Percentiles rank a stretch among this genome's conserved stretches.
These are phyloP conservation scores for Rynchops niger DNA, from an alignment of 2,113 vertebrate genomes.

Conservation along the genomic window DNA sequence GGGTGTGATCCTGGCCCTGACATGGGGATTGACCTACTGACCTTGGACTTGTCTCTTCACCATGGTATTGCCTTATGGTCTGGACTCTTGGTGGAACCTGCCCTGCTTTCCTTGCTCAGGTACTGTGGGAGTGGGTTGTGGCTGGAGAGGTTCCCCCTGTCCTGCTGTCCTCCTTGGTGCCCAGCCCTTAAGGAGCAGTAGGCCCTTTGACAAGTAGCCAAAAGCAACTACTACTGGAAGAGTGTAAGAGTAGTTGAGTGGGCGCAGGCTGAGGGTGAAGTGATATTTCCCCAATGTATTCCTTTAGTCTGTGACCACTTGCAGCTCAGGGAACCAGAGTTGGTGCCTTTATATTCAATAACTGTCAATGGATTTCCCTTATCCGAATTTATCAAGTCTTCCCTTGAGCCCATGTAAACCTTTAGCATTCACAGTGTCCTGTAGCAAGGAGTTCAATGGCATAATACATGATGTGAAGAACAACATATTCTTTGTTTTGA, in stretches of 20 bases:
- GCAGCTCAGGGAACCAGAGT: neutral
- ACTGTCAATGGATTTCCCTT: neutral
- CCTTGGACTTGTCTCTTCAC: neutral
- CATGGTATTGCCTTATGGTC: neutral
- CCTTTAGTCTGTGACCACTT: neutral
- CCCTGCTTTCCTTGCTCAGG: neutral
- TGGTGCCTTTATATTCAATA: neutral
- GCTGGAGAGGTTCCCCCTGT: neutral
- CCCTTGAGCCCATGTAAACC: neutral
- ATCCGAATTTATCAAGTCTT: neutral
- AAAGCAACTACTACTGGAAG: neutral
- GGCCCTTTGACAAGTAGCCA: neutral
- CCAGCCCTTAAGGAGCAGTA: neutral
- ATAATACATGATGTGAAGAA: neutral
- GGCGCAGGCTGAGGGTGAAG: neutral
- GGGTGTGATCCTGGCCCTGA: neutral
- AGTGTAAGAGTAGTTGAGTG: too few relatives aligned
- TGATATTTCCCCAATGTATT: neutral
- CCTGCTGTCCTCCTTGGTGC: neutral
- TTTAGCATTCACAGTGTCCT: neutral
- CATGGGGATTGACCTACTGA: rapidly evolving
- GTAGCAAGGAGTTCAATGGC: neutral
- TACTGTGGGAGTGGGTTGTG: neutral
- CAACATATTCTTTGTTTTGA: neutral
- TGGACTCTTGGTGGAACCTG: neutral